Evolutionary conservation across 2,797 vertebrate genomes (phyloP).

Genomic region (Sebastes hubbsi): DNA sequence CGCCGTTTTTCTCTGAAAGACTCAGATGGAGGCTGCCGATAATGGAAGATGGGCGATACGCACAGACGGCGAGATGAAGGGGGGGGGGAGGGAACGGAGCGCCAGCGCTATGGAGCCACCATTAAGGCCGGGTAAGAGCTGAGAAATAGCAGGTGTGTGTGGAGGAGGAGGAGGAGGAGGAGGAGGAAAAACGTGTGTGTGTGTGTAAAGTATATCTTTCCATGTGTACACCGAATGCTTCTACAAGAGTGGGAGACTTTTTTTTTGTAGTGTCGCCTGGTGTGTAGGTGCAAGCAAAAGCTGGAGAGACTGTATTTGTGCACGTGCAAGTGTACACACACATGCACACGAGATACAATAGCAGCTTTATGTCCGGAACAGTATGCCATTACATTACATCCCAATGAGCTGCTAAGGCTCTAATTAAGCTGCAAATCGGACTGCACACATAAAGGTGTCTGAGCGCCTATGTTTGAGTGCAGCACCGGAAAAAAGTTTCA

Average conservation of each 20-base stretch:
- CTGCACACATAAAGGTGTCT: background rate
- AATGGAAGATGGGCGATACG: constrained; percentile 43
- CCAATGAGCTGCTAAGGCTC: constrained; percentile 22
- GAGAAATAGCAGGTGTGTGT: constrained; percentile 22
- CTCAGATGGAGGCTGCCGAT: constrained; percentile 50
- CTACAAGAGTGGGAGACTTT: background rate
- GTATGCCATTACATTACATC: constrained; percentile 9
- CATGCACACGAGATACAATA: background rate
- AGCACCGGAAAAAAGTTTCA: background rate
- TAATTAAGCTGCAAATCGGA: constrained; percentile 37
- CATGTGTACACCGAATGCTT: background rate
- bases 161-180: background rate
- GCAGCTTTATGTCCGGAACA: constrained; percentile 4
- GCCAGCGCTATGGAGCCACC: background rate
- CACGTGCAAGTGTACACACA: background rate
- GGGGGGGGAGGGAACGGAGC: background rate
- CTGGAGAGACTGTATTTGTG: background rate
- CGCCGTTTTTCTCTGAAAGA: constrained; percentile 17
- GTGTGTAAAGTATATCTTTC: background rate
- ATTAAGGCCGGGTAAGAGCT: constrained; percentile 36
- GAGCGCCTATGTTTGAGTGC: background rate
- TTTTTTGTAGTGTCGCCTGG: background rate
- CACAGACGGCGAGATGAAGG: constrained; percentile 40
- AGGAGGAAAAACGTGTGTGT: background rate
- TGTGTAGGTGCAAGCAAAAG: background rate